These are phyloP conservation scores for Acheta domesticus DNA, from an alignment of 2,888 invertebrate species.

Conservation along the genomic window DNA sequence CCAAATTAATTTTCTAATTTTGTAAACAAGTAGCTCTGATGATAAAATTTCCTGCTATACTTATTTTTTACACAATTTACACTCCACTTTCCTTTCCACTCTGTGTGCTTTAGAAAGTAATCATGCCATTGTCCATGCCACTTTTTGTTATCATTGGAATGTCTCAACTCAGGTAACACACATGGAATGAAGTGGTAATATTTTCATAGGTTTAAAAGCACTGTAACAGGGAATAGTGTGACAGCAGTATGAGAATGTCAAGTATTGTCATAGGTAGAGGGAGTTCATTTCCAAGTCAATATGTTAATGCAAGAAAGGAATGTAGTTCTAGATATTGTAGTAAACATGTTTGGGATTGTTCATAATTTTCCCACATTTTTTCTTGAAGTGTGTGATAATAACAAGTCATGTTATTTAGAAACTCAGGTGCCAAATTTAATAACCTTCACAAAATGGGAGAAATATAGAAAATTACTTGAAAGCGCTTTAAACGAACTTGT, in stretches of 20 bases:
- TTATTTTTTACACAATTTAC: too few relatives aligned
- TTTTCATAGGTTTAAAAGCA: too few relatives aligned
- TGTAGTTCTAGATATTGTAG: background rate
- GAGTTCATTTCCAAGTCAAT: background rate
- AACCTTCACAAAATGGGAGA: background rate
- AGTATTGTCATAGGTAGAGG: too few relatives aligned
- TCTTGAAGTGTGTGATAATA: conserved; percentile 10
- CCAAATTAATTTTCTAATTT: too few relatives aligned
- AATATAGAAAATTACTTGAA: background rate
- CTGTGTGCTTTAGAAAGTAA: too few relatives aligned
- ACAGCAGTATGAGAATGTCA: too few relatives aligned
- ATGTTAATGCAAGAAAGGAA: background rate
- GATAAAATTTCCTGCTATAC: too few relatives aligned
- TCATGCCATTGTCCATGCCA: too few relatives aligned
- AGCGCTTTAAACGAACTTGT: background rate
- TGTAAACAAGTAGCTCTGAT: too few relatives aligned
- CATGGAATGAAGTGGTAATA: background rate
- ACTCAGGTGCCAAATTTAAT: conserved; percentile 12
- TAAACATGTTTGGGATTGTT: background rate
- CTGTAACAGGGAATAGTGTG: too few relatives aligned
- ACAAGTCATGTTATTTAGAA: background rate
- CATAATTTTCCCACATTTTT: background rate
- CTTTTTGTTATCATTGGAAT: background rate
- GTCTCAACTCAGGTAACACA: conserved; percentile 2
- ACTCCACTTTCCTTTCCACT: too few relatives aligned